Conservation (phyloP, 2,113 vertebrate genomes). For the Rhinoderma darwinii region DNA sequence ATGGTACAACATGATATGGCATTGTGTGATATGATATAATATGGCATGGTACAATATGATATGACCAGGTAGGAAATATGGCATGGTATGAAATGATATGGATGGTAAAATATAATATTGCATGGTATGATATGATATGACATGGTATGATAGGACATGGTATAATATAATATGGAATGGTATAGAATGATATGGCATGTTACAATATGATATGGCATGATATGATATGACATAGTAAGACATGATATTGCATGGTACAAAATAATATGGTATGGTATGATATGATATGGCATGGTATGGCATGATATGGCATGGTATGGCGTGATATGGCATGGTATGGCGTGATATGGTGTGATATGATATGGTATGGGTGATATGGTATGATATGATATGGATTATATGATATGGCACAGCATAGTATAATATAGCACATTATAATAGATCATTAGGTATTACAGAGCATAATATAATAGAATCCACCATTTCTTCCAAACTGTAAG, state of each 20-base stretch:
- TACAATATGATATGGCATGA: neutral
- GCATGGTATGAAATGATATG: neutral
- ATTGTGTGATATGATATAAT: neutral
- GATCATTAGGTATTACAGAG: neutral
- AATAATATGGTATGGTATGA: neutral
- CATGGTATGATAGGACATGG: too few relatives aligned
- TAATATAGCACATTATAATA: neutral
- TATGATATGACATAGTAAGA: too few relatives aligned
- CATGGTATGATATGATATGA: too few relatives aligned
- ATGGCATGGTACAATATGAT: too few relatives aligned
- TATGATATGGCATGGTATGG: neutral
- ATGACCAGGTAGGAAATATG: neutral
- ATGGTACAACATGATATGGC: neutral
- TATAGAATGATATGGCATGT: neutral
- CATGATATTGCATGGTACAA: too few relatives aligned
- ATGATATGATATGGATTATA: neutral
- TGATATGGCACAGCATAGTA: neutral
- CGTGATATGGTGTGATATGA: neutral
- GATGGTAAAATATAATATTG: neutral
- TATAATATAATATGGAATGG: neutral
- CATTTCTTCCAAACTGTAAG: neutral
- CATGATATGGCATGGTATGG: too few relatives aligned
- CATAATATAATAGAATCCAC: neutral
- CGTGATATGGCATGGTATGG: too few relatives aligned
- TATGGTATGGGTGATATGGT: neutral